These are phyloP conservation scores for Poeciliopsis occidentalis DNA, from an alignment of 2,113 vertebrate genomes.

Conservation along the genomic window DNA sequence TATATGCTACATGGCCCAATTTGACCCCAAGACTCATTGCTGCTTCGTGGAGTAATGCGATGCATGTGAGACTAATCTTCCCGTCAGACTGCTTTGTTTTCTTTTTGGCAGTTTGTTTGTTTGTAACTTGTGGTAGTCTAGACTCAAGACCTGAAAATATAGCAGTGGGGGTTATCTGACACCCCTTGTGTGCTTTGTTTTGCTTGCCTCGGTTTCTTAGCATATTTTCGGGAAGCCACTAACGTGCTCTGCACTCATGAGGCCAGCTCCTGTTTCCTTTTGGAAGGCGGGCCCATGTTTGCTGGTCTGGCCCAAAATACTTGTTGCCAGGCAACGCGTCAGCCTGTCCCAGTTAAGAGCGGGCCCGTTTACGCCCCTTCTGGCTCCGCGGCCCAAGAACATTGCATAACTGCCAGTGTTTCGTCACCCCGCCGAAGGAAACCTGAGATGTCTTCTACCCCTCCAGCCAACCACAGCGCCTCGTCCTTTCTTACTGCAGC, in stretches of 20 bases:
- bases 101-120: slow-evolving; percentile 39
- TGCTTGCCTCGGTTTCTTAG: slow-evolving; percentile 73
- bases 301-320: slow-evolving; percentile 82
- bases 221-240: slow-evolving; percentile 75
- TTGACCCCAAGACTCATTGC: background rate
- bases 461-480: slow-evolving; percentile 50
- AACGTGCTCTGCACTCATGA: slow-evolving; percentile 68
- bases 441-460: slow-evolving; percentile 47
- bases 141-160: slow-evolving; percentile 49
- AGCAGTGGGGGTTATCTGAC: slow-evolving; percentile 36
- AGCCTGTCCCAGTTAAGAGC: slow-evolving; percentile 72
- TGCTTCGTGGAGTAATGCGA: slow-evolving; percentile 5
- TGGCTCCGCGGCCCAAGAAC: slow-evolving; percentile 68
- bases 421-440: slow-evolving; percentile 62
- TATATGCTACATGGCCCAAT: background rate
- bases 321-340: slow-evolving; percentile 81
- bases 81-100: slow-evolving; percentile 11
- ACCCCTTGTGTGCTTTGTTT: slow-evolving; percentile 69
- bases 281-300: slow-evolving; percentile 78
- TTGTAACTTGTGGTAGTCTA: slow-evolving; percentile 52
- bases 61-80: background rate
- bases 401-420: slow-evolving; percentile 75
- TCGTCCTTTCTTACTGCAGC: slow-evolving; percentile 40
- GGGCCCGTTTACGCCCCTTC: slow-evolving; percentile 77
- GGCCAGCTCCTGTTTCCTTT: slow-evolving; percentile 74